Evolutionary conservation across 1,140 invertebrate genomes (phyloP), one percentile per base, ranked within the genome.

Genomic region (Nixonia krombeini): DNA sequence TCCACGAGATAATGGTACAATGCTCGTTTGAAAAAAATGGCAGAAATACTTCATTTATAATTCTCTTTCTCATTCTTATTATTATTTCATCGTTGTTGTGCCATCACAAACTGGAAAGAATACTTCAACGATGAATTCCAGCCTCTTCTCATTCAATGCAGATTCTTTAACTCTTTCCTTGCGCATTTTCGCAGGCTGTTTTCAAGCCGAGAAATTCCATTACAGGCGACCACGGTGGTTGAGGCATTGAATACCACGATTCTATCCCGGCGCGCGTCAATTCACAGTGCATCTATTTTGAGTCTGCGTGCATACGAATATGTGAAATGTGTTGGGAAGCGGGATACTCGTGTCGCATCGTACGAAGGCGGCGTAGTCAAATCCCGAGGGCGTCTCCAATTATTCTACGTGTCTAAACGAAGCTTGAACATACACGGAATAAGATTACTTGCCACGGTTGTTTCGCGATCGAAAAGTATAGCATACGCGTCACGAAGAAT

Each of bases 71-170:
- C 49, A 58, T 21, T 31, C 42, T 35, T 44, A 47, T 68, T 57
- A 68, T 68, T 62, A 63, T 63, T 63, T 63, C 49, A 59, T 69
- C 66, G 44, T 59, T 63, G 66, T 69, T 63, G 47, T 45, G 35
- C 49, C 41, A 33, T 62, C 57, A 13, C 46, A 38, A 52, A 46
- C 46, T 69, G 50, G 51, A 68, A 70, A 63, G 40, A 64, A 70
- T 63, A 53, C 59, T 45, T 40, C 42, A 59, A 40, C 38, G 31
- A 8, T 51, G 59, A 69, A 64, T 69, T 53, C 52, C 55, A 53
- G 53, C 59, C 58, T 46, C 15, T 63, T 49, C 45, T 47, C 31
- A 69, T 69, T 63, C 17, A 63, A 50, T 69, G 59, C 66, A 56
- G 59, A 69, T 64, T 69, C 59, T 59, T 49, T 41, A 37, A 59